Evolutionary conservation across 2,113 vertebrate genomes (phyloP), one percentile per base, ranked within the genome.

Genomic region (Rhineura floridana): DNA sequence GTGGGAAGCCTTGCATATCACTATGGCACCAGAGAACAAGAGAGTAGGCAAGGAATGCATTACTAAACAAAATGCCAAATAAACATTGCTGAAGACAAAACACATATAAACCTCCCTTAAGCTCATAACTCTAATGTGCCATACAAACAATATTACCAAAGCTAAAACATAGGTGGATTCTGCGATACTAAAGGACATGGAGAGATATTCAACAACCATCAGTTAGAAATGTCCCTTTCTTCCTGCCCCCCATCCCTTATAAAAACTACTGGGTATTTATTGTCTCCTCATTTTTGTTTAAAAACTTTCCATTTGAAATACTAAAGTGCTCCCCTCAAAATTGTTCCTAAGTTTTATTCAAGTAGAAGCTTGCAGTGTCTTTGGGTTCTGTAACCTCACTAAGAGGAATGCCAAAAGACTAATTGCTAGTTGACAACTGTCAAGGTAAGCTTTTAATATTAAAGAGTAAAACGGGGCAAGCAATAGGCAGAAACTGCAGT

Each of bases 21-120:
- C 88, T 91, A 87, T 86, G 90, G 67, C 55, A 0, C 48, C 0
- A 30, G 94, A 94, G 93, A 94, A 23, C 89, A 93, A 91, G 69
- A 89, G 88, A 81, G 42, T 30, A 79, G 70, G 55, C 17, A 59
- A 1, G 90, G 86, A 87, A 80, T 81, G 23, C 70, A 72, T 81
- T 86, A 80, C 80, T 83, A 86, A 48, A 86, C 80, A 84, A 36
- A 91, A 90, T 92, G 77, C 89, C 86, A 46, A 91, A 11, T 3
- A 48, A 33, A 52, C 13, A 25, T 44, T 46, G 12, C 23, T 33
- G 44, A 77, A 48, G 30, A 23, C 44, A 76, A 80, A 36, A 39
- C 2, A 52, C 46, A 78, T 30, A 50, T 46, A 52, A 19, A 19
- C n/a, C 19, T 39, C 50, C 55, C 15, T 13, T 21, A 15, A 80